These are phyloP conservation scores for Melipona beecheii DNA, from an alignment of 2,888 invertebrate genomes.

Conservation along the genomic window DNA sequence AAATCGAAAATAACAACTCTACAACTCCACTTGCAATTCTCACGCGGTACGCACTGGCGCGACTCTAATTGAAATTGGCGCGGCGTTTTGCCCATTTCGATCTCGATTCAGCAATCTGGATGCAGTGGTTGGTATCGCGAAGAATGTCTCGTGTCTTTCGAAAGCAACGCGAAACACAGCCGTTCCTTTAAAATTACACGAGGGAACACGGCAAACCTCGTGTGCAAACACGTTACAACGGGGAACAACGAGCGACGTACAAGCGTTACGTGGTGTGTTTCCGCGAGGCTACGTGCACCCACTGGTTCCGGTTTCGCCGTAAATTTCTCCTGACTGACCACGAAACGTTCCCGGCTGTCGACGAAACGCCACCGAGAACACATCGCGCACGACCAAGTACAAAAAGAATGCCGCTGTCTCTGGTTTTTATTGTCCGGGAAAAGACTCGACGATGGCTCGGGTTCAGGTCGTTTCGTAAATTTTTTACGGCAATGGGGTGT, in stretches of 20 bases:
- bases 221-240: slow-evolving; percentile 17
- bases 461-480: not conserved
- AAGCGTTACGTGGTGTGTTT: slow-evolving; percentile 31
- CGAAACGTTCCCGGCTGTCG: not conserved
- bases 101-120: not conserved
- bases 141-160: not conserved
- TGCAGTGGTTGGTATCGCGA: not conserved
- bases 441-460: not conserved
- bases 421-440: not conserved
- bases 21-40: too few species aligned
- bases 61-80: too few species aligned
- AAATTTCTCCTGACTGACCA: slow-evolving; percentile 11
- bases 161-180: not conserved
- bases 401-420: not conserved
- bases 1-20: too few species aligned
- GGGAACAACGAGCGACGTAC: slow-evolving; percentile 10
- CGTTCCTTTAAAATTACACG: slow-evolving; percentile 31
- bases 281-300: slow-evolving; percentile 3
- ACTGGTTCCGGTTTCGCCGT: not conserved
- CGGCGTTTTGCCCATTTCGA: not conserved
- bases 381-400: not conserved
- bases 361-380: slow-evolving; percentile 2
- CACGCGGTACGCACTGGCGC: too few species aligned
- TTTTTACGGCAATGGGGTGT: not conserved
- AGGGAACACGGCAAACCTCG: not conserved